These are phyloP conservation scores for Eupsittula cactorum DNA, from an alignment of 2,113 vertebrate species.

Conservation along the genomic window DNA sequence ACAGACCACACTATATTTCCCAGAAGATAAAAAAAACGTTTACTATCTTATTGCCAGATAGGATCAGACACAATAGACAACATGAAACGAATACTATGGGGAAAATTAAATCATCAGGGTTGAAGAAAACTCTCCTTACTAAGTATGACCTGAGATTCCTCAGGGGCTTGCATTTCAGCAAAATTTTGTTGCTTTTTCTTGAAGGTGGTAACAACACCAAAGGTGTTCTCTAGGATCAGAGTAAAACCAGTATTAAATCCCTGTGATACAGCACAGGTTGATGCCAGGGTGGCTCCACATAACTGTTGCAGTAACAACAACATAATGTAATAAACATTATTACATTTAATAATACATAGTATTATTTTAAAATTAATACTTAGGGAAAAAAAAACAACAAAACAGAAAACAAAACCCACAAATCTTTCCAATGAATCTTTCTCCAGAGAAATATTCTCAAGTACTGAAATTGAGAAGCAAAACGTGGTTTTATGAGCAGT, in stretches of 20 bases:
- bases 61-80: background rate
- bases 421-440: background rate
- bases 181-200: background rate
- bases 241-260: background rate
- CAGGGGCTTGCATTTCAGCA: background rate
- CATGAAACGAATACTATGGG: background rate
- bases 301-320: background rate
- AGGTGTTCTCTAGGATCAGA: background rate
- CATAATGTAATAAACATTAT: background rate
- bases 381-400: background rate
- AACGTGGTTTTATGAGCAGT: background rate
- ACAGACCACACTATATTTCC: background rate
- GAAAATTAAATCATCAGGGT: background rate
- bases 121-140: background rate
- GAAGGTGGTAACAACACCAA: background rate
- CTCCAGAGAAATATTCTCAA: background rate
- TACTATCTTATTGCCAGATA: background rate
- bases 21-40: background rate
- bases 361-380: background rate
- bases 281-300: background rate
- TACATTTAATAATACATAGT: background rate
- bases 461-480: background rate
- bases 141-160: background rate
- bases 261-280: background rate
- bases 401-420: fast-evolving